Evolutionary conservation across 2,797 vertebrate genomes (phyloP), one percentile per base, ranked within the genome.

Genomic region (Melanogrammus aeglefinus): DNA sequence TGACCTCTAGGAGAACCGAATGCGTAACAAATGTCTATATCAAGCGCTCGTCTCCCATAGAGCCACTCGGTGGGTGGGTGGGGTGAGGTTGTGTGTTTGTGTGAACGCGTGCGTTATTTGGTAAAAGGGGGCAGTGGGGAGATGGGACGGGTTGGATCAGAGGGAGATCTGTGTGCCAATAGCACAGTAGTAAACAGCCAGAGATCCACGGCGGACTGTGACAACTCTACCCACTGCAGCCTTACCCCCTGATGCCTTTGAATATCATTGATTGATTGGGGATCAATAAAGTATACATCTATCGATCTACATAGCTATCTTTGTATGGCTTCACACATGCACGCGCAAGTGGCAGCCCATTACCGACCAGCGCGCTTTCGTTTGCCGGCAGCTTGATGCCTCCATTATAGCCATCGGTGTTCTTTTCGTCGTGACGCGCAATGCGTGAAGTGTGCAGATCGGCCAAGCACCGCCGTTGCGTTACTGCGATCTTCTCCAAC

Each of bases 11-110:
- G 13, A 12, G 51, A 81, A 21, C 36, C 31, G 83, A 83, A 83
- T 80, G 74, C 78, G 78, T 80, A 76, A 72, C 78, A 82, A 86
- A 83, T 81, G 84, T 79, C 76, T 79, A 77, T 73, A 38, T 75
- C 47, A 31, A 31, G n/a, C 74, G n/a, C 51, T n/a, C 1, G 13
- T 47, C 51, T 57, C 51, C 8, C 51, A 66, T 13, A 72, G 72
- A 78, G 78, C 82, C 83, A 76, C 72, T 72, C 39, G 57, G 83
- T 78, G 69, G 41, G 33, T 78, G 41, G 0, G n/a, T 71, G 24
- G 41, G 24, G 10, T 75, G 39, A 79, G 76, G 57, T 16, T 66
- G 57, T 44, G 63, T 29, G 47, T 41, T 63, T 36, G 21, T 24
- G 63, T 69, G 63, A 16, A 18, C 66, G 3, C 14, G n/a, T 69